Evolutionary conservation across 2,113 vertebrate species (phyloP), one percentile per base, ranked within the genome.

Genomic region (Microtus montanus): DNA sequence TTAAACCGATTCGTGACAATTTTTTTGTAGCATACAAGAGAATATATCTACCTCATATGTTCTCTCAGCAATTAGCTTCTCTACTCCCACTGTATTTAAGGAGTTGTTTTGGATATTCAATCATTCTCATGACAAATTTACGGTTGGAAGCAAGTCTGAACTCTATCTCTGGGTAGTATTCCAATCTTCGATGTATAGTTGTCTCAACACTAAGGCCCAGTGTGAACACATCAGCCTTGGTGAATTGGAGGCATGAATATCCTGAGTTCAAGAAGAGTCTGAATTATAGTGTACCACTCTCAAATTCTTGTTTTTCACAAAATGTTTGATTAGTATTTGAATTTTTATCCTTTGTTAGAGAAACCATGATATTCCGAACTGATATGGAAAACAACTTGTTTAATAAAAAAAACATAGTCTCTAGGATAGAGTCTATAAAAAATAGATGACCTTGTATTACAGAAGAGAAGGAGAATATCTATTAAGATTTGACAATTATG

Each of bases 21-120:
- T 19, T 5, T 5, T 58, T 58, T 20, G 54, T 19, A 58, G 5
- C 54, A 58, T 58, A 58, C 54, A 58, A 19, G 17, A 58, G 54
- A 19, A 19, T 58, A 19, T 19, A 58, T 58, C 5, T 58, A 58
- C 17, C 54, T 58, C 17, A 58, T 58, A 58, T 58, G 54, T 58
- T 58, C 17, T 58, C 66, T 89, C 58, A 64, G 47, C 64, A 11
- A 64, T 35, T 52, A 63, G 63, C 15, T 82, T 92, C 66, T 87
- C 6, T 79, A 61, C 82, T 97, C 54, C 47, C 26, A 30, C 80
- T 93, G n/a, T 85, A 71, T 74, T 90, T 92, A 80, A 84, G 86
- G 33, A 73, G 47, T 90, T 93, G 92, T 61, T 95, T 74, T 91
- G 61, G 41, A 83, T 47, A 78, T 70, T 93, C 61, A 93, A 87